These are phyloP conservation scores for Caiman crocodilus DNA, from an alignment of 2,797 vertebrate genomes.

Conservation along the genomic window DNA sequence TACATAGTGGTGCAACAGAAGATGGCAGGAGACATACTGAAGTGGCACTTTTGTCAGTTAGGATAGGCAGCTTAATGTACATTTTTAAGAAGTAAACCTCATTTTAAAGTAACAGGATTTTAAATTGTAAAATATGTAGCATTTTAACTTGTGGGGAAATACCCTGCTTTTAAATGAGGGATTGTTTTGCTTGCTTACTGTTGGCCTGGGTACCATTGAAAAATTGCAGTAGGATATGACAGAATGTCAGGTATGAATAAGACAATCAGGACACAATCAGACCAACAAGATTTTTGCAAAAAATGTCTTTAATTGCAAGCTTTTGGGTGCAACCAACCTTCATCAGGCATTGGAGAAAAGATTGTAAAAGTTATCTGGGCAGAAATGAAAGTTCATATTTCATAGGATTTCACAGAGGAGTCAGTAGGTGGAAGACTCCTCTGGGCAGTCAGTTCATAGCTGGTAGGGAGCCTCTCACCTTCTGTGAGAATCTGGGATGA, in stretches of 20 bases:
- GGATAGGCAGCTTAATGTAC: background rate
- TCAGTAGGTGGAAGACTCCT: too few relatives aligned
- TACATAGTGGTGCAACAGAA: background rate
- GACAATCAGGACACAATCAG: too few relatives aligned
- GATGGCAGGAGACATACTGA: background rate
- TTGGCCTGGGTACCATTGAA: background rate
- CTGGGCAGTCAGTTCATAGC: too few relatives aligned
- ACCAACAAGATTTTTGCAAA: too few relatives aligned
- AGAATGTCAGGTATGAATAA: background rate
- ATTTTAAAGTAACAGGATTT: background rate
- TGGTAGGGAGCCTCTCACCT: too few relatives aligned
- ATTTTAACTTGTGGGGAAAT: background rate
- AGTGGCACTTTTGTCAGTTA: background rate
- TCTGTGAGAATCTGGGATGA: too few relatives aligned
- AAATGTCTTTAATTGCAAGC: too few relatives aligned
- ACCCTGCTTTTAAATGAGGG: background rate
- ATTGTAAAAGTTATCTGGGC: too few relatives aligned
- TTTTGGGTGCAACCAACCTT: too few relatives aligned
- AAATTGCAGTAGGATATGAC: background rate
- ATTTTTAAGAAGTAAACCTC: background rate
- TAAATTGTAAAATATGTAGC: background rate
- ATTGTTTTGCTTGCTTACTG: background rate
- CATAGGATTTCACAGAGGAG: too few relatives aligned
- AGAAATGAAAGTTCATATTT: too few relatives aligned
- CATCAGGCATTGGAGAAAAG: too few relatives aligned